Base-by-base conservation (phyloP, 2,888 invertebrate genomes). In the Schrankia costaestrigalis region DNA sequence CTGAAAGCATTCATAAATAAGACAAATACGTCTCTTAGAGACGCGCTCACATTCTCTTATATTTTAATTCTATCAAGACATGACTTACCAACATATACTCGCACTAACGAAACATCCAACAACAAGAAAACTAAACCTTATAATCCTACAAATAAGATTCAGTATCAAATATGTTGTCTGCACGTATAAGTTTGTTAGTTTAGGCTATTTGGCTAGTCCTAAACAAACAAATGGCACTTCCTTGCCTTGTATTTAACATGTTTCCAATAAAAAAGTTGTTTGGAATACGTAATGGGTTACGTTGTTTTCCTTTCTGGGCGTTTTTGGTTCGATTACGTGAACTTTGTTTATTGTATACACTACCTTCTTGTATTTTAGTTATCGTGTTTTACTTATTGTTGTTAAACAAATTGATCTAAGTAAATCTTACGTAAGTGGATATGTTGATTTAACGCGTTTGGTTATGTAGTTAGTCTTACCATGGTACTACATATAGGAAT, bases 191-290 rank as follows among this genome's bases (percentile, higher is more conserved):
- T 35, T 49, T 36, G 53, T 37, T 5, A 8, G 12, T 7, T 48
- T 52, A 56, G 59, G 57, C 52, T 69, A 63, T 65, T 71, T 68
- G 52, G 28, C 31, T 51, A 47, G 69, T 67, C 75, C 75, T 74
- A 73, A 67, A 58, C 59, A 73, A 74, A 72, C 72, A 41, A 18
- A 46, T 46, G 61, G 47, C 65, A 63, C 66, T 66, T 71, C 59
- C 63, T 61, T 46, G 44, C 54, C 52, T 56, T 65, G 64, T 68
- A 70, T 75, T 71, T 71, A 72, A 73, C 73, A 70, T 73, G 71
- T 73, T 64, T 56, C 69, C 63, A 69, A 71, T 75, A 66, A 71
- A 74, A 72, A 72, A 71, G 64, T 71, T 71, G 66, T 73, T 72
- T 71, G 67, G 69, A 60, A 68, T 71, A 62, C 64, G 48, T 69